Percentiles rank a stretch among this genome's conserved stretches.
Conservation (phyloP, 2,797 vertebrate genomes). For the Philypnodon macrostomus region DNA sequence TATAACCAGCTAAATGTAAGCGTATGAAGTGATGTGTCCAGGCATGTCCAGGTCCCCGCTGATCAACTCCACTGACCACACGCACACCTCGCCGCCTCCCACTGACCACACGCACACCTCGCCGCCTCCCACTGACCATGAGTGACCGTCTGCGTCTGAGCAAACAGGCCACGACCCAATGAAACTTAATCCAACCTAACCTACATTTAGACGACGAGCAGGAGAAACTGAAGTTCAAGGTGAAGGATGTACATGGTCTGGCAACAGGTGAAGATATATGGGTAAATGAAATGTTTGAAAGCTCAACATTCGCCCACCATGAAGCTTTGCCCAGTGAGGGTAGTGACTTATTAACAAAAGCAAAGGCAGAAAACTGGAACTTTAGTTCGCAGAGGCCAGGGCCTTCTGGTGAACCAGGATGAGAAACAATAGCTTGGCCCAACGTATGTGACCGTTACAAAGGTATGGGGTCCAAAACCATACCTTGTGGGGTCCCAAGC, state of each 20-base stretch:
- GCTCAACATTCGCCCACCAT: too few relatives aligned
- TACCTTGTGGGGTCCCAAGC: too few relatives aligned
- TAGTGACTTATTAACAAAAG: too few relatives aligned
- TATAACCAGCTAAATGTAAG: conserved; percentile 12
- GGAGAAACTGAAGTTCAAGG: not conserved
- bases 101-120: conserved; percentile 16
- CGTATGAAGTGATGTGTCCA: conserved; percentile 26
- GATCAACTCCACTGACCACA: conserved; percentile 20
- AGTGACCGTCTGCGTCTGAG: not conserved
- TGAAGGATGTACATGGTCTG: not conserved
- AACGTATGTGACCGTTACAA: too few relatives aligned
- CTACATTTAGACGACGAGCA: conserved; percentile 9
- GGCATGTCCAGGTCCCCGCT: conserved; percentile 27
- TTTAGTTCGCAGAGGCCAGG: too few relatives aligned
- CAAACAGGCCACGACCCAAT: conserved; percentile 3
- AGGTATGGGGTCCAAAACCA: too few relatives aligned
- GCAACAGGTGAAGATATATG: conserved; percentile 13
- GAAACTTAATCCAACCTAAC: conserved; percentile 14
- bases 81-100: conserved; percentile 7
- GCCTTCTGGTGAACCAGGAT: too few relatives aligned
- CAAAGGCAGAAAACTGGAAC: too few relatives aligned
- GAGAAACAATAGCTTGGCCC: too few relatives aligned
- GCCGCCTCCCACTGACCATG: conserved; percentile 1
- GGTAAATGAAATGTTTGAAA: too few relatives aligned
- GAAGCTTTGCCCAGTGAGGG: too few relatives aligned